Percentiles rank a stretch among this genome's conserved stretches.
Conservation (phyloP, 2,888 invertebrate genomes). For the Caenorhabditis drosophilae region DNA sequence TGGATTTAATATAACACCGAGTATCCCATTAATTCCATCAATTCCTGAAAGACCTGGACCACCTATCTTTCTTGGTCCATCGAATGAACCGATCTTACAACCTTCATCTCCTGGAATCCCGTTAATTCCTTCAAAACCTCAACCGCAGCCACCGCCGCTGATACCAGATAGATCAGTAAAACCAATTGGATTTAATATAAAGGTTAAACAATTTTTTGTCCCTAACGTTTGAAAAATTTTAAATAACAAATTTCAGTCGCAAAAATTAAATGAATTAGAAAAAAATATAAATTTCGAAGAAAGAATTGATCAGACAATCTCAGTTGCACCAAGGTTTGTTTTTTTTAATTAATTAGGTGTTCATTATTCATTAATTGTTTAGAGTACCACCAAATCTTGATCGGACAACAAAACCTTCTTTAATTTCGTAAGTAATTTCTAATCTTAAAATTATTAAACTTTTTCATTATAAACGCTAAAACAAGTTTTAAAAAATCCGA, state of each 20-base stretch:
- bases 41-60: conserved; percentile 8
- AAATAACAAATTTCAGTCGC: too few species aligned
- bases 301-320: too few species aligned
- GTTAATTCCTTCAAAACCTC: not conserved
- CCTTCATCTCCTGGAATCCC: conserved; percentile 3
- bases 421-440: conserved; percentile 10
- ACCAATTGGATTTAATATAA: not conserved
- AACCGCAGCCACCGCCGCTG: not conserved
- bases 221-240: too few species aligned
- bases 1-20: not conserved
- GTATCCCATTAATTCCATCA: not conserved
- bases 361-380: too few species aligned
- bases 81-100: conserved; percentile 19
- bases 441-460: not conserved
- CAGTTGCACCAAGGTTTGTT: too few species aligned
- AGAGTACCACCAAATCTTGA: conserved; percentile 3
- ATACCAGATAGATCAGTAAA: conserved; percentile 1
- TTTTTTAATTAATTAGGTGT: too few species aligned
- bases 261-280: too few species aligned
- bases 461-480: too few species aligned
- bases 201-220: not conserved
- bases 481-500: too few species aligned
- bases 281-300: too few species aligned
- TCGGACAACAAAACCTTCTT: not conserved
- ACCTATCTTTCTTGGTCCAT: not conserved